Conservation (phyloP, 2,888 invertebrate species). For the Ecdyonurus torrentis region DNA sequence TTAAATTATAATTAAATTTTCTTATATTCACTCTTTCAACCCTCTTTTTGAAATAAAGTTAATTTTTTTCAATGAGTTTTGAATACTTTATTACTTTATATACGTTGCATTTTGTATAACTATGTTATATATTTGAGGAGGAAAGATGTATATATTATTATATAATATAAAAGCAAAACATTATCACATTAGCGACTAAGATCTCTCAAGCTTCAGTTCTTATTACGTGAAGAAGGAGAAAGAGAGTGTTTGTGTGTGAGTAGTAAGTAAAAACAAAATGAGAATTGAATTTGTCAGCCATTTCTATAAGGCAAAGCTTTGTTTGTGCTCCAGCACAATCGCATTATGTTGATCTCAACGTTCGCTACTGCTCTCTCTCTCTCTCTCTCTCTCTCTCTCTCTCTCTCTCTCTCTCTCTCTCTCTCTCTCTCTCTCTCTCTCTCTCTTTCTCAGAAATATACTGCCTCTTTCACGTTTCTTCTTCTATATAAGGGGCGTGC, state of each 20-base stretch:
- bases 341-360: slow-evolving; percentile 3
- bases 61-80: neutral
- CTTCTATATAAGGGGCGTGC: neutral
- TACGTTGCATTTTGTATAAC: neutral
- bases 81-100: neutral
- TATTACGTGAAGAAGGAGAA: too few relatives aligned
- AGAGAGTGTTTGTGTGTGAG: neutral
- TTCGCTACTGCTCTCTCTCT: neutral
- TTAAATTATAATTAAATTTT: neutral
- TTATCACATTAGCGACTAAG: neutral
- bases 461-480: neutral
- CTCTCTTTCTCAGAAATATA: neutral
- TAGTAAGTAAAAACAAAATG: slow-evolving; percentile 3
- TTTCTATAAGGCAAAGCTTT: neutral
- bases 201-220: neutral
- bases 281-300: slow-evolving; percentile 3
- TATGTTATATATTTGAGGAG: neutral
- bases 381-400: neutral
- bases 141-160: neutral
- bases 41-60: neutral
- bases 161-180: neutral
- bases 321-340: neutral
- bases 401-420: neutral
- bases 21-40: neutral
- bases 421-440: neutral